A percentile compares a stretch with the other conserved stretches of the same genome.
Conservation (phyloP, 2,888 invertebrate genomes). For the Cosmia trapezina region DNA sequence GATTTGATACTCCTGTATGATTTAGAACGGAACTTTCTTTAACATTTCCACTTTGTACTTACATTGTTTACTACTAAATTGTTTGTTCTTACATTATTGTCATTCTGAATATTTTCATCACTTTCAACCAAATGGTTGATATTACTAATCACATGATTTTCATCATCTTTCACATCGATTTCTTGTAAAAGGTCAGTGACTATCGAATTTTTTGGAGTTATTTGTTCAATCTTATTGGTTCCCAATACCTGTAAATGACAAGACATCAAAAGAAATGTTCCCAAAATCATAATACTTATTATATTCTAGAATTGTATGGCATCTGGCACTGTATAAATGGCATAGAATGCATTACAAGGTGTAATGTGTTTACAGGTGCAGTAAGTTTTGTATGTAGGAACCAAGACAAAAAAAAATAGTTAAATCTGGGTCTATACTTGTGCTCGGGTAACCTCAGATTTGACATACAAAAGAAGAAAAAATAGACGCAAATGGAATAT, state of each 20-base stretch:
- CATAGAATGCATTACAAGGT: not conserved
- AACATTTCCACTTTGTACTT: not conserved
- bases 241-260: conserved; percentile 9
- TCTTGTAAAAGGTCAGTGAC: conserved; percentile 18
- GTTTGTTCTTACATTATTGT: not conserved
- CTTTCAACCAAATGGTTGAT: conserved; percentile 2
- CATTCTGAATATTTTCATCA: not conserved
- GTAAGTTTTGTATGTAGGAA: not conserved
- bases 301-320: not conserved
- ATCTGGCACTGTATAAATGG: not conserved
- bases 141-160: conserved; percentile 5
- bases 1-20: not conserved
- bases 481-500: not conserved
- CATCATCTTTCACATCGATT: conserved; percentile 45
- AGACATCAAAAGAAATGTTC: not conserved
- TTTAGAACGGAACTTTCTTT: not conserved
- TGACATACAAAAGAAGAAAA: not conserved
- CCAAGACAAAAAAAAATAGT: not conserved
- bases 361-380: too few relatives aligned
- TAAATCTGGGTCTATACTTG: too few relatives aligned
- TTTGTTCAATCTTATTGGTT: not conserved
- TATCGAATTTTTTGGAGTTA: not conserved
- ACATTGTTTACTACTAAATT: not conserved
- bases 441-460: too few relatives aligned
- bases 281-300: too few relatives aligned